Conservation (phyloP, 1,140 invertebrate genomes). For the Andricus grossulariae region DNA sequence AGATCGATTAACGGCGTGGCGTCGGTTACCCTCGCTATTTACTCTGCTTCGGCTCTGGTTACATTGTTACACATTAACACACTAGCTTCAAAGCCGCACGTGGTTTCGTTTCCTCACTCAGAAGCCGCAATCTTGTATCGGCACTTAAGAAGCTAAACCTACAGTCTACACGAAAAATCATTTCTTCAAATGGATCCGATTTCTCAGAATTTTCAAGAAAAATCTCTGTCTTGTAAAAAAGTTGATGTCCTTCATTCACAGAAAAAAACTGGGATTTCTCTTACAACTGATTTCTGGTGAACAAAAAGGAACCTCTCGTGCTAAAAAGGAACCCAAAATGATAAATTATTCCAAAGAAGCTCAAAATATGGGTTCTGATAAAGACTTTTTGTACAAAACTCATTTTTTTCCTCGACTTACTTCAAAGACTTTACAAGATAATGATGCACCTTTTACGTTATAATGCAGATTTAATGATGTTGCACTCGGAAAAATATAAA, state of each 20-base stretch:
- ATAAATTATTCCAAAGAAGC: too few species aligned
- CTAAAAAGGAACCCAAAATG: too few species aligned
- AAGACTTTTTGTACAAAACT: too few species aligned
- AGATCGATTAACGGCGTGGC: conserved; percentile 24
- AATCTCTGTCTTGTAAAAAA: background rate
- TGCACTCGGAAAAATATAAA: too few species aligned
- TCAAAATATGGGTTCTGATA: too few species aligned
- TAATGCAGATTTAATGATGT: too few species aligned
- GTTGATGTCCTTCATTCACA: background rate
- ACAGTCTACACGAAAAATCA: background rate
- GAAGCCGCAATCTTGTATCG: conserved; percentile 22
- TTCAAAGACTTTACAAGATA: too few species aligned
- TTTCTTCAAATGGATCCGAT: background rate
- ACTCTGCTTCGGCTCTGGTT: conserved; percentile 1
- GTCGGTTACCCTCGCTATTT: conserved; percentile 15
- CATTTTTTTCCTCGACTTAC: too few species aligned
- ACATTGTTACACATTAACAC: conserved; percentile 31
- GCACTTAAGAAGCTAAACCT: background rate
- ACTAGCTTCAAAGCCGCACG: conserved; percentile 3
- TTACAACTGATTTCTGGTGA: too few species aligned
- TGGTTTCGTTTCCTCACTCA: conserved; percentile 16
- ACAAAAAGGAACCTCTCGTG: too few species aligned
- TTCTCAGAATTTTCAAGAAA: background rate
- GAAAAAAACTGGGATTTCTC: too few species aligned
- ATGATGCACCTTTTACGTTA: too few species aligned